Evolutionary conservation across 2,113 vertebrate species (phyloP).

Genomic region (Cryptomyrus ogoouensis): DNA sequence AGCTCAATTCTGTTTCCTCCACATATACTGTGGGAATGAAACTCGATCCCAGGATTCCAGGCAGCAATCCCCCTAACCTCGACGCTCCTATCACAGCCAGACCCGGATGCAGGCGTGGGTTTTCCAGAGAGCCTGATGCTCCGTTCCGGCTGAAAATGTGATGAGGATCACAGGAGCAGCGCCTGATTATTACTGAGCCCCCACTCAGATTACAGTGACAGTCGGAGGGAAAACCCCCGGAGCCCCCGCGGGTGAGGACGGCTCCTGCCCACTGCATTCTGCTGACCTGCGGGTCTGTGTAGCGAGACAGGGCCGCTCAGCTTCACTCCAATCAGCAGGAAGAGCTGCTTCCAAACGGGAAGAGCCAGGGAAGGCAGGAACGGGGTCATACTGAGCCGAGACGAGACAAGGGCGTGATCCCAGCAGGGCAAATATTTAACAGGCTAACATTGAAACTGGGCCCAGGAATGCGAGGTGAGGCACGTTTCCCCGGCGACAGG

Average conservation of each 20-base stretch:
- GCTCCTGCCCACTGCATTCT: background rate
- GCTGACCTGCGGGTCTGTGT: background rate
- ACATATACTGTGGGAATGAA: background rate
- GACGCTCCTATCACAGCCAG: background rate
- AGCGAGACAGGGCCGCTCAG: background rate
- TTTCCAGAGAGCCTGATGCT: background rate
- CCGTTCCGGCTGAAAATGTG: background rate
- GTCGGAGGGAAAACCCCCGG: background rate
- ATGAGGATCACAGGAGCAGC: background rate
- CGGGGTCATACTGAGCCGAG: background rate
- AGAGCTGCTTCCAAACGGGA: background rate
- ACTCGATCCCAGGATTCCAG: background rate
- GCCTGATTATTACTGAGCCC: background rate
- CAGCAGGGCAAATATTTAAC: background rate
- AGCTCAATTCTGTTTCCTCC: background rate
- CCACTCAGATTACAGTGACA: background rate
- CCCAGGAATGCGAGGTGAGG: background rate
- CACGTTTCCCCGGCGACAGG: background rate
- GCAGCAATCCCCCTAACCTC: background rate
- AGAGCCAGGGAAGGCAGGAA: background rate
- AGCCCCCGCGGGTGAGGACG: background rate
- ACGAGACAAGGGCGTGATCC: background rate
- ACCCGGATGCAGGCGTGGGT: background rate
- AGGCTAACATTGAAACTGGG: background rate
- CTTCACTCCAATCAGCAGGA: background rate